Evolutionary conservation across 2,797 vertebrate genomes (phyloP).

Genomic region (Adrianichthys oophorus): DNA sequence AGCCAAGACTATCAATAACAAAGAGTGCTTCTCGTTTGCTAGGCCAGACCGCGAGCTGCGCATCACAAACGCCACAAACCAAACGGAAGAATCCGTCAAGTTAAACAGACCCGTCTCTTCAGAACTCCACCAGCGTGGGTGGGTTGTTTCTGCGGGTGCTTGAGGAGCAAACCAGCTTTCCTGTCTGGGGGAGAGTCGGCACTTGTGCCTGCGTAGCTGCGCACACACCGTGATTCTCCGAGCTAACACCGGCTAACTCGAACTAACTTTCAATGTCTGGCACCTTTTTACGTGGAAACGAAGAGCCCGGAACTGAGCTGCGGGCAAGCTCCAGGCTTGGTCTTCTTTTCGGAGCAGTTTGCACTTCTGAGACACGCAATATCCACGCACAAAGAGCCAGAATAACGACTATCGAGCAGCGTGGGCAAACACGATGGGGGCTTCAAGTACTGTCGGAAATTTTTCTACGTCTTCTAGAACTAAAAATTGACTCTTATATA

Average conservation of each 20-base stretch:
- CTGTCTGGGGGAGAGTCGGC: constrained; percentile 47
- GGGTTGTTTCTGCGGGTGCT: not conserved
- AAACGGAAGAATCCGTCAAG: too few species aligned
- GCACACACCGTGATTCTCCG: constrained; percentile 40
- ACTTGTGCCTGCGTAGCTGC: constrained; percentile 55
- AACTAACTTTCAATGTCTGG: constrained; percentile 23
- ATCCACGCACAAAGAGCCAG: constrained; percentile 34
- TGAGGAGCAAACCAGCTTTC: constrained; percentile 52
- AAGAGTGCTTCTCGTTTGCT: too few species aligned
- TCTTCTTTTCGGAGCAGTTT: constrained; percentile 18
- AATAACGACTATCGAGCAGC: constrained; percentile 30
- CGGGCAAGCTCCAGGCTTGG: not conserved
- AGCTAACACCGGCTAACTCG: constrained; percentile 51
- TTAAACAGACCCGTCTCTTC: not conserved
- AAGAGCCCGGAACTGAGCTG: not conserved
- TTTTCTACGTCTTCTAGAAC: accelerated
- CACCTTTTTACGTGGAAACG: constrained; percentile 11
- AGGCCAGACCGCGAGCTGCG: too few species aligned
- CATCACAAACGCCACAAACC: too few species aligned
- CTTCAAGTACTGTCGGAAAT: constrained; percentile 39
- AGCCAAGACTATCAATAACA: too few species aligned
- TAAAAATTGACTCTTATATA: not conserved
- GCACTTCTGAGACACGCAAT: not conserved
- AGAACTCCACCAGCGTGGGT: not conserved
- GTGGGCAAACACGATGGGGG: not conserved